Evolutionary conservation across 2,113 vertebrate genomes (phyloP).

Genomic region (Carassius carassius): DNA sequence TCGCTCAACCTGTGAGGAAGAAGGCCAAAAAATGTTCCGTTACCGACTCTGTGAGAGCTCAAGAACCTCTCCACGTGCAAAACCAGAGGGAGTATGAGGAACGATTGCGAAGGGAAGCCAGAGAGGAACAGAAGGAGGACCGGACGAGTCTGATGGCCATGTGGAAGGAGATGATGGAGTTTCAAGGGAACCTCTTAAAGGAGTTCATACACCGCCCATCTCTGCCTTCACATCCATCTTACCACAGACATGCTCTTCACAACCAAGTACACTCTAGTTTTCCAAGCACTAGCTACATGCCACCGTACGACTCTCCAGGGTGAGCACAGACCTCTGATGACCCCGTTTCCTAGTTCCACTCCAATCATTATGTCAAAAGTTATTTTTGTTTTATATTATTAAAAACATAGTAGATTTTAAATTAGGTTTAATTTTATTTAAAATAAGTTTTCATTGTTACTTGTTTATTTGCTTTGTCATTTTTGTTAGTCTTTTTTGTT

Average conservation of each 20-base stretch:
- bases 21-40: not conserved
- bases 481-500: too few species aligned
- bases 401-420: too few species aligned
- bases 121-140: constrained; percentile 16
- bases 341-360: too few species aligned
- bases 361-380: too few species aligned
- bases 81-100: constrained; percentile 15
- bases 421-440: too few species aligned
- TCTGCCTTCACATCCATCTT: not conserved
- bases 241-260: constrained; percentile 3
- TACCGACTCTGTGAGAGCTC: not conserved
- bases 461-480: too few species aligned
- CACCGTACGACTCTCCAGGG: not conserved
- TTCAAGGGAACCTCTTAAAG: constrained; percentile 28
- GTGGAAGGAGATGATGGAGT: constrained; percentile 40
- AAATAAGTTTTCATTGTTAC: too few species aligned
- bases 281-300: not conserved
- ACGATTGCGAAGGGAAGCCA: not conserved
- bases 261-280: not conserved
- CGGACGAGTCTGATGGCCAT: constrained; percentile 3
- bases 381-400: too few species aligned
- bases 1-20: not conserved
- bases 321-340: not conserved
- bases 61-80: not conserved
- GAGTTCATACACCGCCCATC: not conserved